Base-by-base conservation (phyloP, 2,113 vertebrate genomes). In the Electrona antarctica region DNA sequence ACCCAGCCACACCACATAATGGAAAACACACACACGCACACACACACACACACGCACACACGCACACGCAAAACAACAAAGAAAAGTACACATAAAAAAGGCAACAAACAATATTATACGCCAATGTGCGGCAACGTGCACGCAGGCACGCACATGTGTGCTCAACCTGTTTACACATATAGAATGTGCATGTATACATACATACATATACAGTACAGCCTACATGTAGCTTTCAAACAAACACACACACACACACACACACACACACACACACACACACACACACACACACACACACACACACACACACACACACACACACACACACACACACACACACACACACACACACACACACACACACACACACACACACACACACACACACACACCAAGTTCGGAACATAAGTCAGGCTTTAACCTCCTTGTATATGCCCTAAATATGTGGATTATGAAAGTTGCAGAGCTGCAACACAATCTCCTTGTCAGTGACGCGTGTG, bases 1-100 rank as follows among this genome's bases (percentile, higher is more conserved):
- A 86, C 80, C 86, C 85, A 41, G 76, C 76, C 62, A 64, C 10
- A 83, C 86, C 85, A 68, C 89, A 85, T 83, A 87, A 90, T 88
- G 85, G 84, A 87, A 88, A 46, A 86, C 33, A 82, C 89, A 87
- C 69, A 84, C 76, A 83, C 70, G 74, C 60, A 76, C 63, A 74
- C 74, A 49, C 61, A 76, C 82, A 71, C 80, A 69, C 71, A 70
- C 4, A 66, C 62, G 69, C 6, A 76, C 58, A 70, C 14, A 8
- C 50, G 64, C 49, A 64, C 56, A 73, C 46, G 60, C 15, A 70
- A 33, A 33, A 41, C 33, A 41, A 41, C 33, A 41, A 41, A 41
- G 33, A 41, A 41, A 41, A 41, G 33, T 41, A 41, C 33, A 41
- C 33, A 4, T 41, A 41, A 41, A 41, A 33, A 41, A 41, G 5